phyloP scores from a whole-genome alignment of 1,140 invertebrate genomes.

The Pentalonia nigronervosa region DNA sequence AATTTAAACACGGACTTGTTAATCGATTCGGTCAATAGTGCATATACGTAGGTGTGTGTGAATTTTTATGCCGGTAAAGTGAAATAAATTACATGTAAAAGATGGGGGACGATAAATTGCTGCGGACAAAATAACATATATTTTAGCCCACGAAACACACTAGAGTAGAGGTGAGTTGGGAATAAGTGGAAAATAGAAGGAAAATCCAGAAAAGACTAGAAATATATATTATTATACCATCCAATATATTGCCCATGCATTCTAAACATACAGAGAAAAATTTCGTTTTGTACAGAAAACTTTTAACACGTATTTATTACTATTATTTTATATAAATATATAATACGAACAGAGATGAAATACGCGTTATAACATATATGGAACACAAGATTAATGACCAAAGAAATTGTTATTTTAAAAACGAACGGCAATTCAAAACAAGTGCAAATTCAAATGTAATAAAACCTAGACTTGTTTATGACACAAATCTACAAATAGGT shows the following conservation, averaged over 20 bases:
- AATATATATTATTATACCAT: slow-evolving; percentile 22
- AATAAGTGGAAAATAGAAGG: slow-evolving; percentile 3
- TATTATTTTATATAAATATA: background rate
- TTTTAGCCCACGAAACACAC: slow-evolving; percentile 36
- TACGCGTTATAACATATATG: background rate
- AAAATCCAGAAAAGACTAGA: slow-evolving; percentile 36
- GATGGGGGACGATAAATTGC: slow-evolving; percentile 17
- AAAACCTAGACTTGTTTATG: no score
- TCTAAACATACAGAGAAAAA: slow-evolving; percentile 36
- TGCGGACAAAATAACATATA: slow-evolving; percentile 47
- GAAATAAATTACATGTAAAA: slow-evolving; percentile 44
- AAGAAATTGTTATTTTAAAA: background rate
- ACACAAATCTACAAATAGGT: no score
- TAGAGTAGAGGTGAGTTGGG: background rate
- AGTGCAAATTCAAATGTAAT: background rate
- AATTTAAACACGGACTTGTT: background rate
- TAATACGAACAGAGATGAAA: background rate
- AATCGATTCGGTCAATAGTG: background rate
- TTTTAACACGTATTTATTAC: slow-evolving; percentile 34
- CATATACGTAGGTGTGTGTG: background rate
- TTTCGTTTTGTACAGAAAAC: background rate
- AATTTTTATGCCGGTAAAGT: slow-evolving; percentile 9
- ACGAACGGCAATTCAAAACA: background rate
- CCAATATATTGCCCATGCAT: background rate
- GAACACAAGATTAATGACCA: background rate